A percentile compares a stretch with the other conserved stretches of the same genome.
phyloP scores from a whole-genome alignment of 1,140 invertebrate genomes.

The Apis florea region DNA sequence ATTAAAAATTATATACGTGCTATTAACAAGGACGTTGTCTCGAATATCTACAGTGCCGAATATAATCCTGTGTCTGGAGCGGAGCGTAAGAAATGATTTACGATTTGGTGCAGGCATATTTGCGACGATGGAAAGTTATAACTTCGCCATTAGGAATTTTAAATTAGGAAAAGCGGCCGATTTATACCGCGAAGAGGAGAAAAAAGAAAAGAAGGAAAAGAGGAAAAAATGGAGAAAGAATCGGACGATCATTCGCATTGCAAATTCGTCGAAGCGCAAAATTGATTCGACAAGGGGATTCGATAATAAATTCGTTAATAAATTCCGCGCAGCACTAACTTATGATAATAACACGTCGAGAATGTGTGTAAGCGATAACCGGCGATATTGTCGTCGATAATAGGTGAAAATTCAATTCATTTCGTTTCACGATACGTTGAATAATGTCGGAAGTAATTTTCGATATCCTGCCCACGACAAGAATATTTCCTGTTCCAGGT shows the following conservation, averaged over 20 bases:
- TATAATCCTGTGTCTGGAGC: not conserved
- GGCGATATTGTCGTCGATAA: conserved; percentile 33
- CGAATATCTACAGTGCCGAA: not conserved
- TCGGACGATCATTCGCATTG: not conserved
- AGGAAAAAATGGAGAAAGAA: not conserved
- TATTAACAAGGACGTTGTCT: not conserved
- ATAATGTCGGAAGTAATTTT: conserved; percentile 20
- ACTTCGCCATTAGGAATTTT: conserved; percentile 3
- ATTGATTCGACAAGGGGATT: not conserved
- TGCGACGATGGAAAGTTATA: not conserved
- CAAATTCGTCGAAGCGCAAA: not conserved
- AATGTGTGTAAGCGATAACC: conserved; percentile 36
- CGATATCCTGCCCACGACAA: conserved; percentile 17
- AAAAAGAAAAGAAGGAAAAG: not conserved
- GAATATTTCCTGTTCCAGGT: conserved; percentile 7
- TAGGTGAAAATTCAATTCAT: conserved; percentile 36
- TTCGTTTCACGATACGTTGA: conserved; percentile 4
- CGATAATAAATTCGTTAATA: conserved; percentile 11
- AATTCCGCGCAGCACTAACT: conserved; percentile 17
- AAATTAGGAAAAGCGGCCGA: not conserved
- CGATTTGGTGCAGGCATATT: not conserved
- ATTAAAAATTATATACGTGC: not conserved
- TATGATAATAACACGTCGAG: conserved; percentile 30
- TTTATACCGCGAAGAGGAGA: not conserved
- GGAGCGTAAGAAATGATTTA: not conserved